Evolutionary conservation across 2,888 invertebrate species (phyloP), one percentile per base, ranked within the genome.

Genomic region (Nomada ferruginata): DNA sequence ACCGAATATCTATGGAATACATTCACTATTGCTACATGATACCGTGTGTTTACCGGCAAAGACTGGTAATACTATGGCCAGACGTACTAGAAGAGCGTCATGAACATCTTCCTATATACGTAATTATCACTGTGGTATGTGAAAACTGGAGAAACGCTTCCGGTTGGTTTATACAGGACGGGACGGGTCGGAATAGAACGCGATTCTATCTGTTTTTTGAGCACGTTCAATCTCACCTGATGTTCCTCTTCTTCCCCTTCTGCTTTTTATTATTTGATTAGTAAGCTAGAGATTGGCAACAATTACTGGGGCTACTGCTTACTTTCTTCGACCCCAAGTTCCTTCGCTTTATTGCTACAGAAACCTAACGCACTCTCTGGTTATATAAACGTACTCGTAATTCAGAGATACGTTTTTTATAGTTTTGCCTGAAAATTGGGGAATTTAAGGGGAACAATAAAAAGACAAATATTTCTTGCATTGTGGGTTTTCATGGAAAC

Each of bases 111-210:
- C 89, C 86, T 91, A 89, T 90, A 90, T 89, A 76, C 86, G 85
- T 92, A 92, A 93, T 93, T 93, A 93, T 92, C 92, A 89, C 88
- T 80, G 89, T 82, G 87, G 91, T 90, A 91, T 91, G 92, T 91
- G 92, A 92, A 90, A 92, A 91, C 89, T 85, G 90, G 92, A 89
- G 92, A 92, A 92, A 93, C 92, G 89, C 91, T 93, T 93, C 92
- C 93, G 92, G 91, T 90, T 91, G 75, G 76, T 80, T 76, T 72
- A 78, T 66, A 79, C 80, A 76, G 72, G 71, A 59, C 69, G 71
- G 64, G 55, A 52, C 76, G n/a, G 29, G 29, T 47, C 60, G 61
- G 55, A 79, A 79, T 66, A 65, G 42, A 73, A 76, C 61, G 57
- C 47, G n/a, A 63, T 47, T 18, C 63, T 61, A 26, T 69, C 76